These are phyloP conservation scores for Danaus melanippus DNA, from an alignment of 1,140 invertebrate species.

Conservation along the genomic window DNA sequence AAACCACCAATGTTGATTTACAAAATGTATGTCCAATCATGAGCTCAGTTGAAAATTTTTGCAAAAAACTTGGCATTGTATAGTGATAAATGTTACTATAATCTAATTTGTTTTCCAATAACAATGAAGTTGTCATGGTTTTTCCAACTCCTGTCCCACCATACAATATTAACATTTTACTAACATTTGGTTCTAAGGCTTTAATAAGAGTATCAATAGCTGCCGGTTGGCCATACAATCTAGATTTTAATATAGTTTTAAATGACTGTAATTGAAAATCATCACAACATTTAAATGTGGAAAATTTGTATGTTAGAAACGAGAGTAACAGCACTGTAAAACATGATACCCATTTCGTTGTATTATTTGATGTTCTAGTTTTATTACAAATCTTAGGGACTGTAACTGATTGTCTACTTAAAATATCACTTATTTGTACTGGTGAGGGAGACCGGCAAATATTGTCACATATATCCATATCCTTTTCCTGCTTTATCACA, in stretches of 20 bases:
- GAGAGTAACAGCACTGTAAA: constrained; percentile 22
- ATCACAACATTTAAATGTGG: constrained; percentile 40
- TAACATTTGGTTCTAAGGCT: constrained; percentile 29
- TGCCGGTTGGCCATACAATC: constrained; percentile 49
- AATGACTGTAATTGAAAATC: constrained; percentile 31
- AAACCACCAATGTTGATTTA: constrained; percentile 39
- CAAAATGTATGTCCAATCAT: constrained; percentile 48
- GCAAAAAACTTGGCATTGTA: constrained; percentile 44
- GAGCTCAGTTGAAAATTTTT: constrained; percentile 33
- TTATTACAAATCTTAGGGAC: too few species aligned
- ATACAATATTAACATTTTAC: constrained; percentile 52
- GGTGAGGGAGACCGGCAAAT: too few species aligned
- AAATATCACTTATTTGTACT: too few species aligned
- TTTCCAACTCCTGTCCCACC: constrained; percentile 64
- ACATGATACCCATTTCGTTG: constrained; percentile 5
- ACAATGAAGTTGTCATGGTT: constrained; percentile 43
- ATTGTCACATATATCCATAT: not conserved
- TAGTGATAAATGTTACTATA: constrained; percentile 56
- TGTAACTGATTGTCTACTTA: too few species aligned
- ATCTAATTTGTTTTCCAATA: constrained; percentile 36
- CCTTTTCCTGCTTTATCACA: constrained; percentile 9
- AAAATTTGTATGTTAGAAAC: constrained; percentile 29
- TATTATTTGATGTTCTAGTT: not conserved
- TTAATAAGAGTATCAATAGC: constrained; percentile 36
- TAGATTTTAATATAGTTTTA: constrained; percentile 27